These are phyloP conservation scores for Uropetala carovei DNA, from an alignment of 2,888 invertebrate genomes.

Conservation along the genomic window DNA sequence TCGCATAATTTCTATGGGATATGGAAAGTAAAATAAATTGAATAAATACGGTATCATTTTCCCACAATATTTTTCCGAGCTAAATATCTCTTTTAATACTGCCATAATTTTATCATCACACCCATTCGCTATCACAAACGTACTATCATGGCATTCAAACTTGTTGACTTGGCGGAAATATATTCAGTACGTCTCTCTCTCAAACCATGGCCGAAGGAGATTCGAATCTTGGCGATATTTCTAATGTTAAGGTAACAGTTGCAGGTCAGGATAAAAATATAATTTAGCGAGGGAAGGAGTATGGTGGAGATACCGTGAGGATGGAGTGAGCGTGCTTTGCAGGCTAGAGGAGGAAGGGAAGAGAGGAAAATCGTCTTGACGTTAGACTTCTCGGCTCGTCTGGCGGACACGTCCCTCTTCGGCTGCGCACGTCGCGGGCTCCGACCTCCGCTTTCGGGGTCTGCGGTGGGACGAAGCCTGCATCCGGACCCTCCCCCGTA, in stretches of 20 bases:
- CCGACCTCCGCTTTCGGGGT: too few relatives aligned
- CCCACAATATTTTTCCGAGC: too few relatives aligned
- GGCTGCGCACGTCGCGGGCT: background rate
- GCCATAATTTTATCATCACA: too few relatives aligned
- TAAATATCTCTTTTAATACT: too few relatives aligned
- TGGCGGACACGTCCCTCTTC: background rate
- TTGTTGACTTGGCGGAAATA: background rate
- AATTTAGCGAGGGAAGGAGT: background rate
- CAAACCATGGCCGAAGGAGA: background rate
- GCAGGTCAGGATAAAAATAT: background rate
- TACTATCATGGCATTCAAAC: background rate
- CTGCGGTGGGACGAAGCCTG: too few relatives aligned
- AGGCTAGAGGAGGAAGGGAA: background rate
- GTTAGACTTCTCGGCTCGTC: background rate
- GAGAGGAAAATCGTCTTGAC: background rate
- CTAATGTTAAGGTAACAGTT: slow-evolving; percentile 9
- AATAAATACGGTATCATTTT: too few relatives aligned
- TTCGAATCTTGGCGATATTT: background rate
- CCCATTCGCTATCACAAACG: too few relatives aligned
- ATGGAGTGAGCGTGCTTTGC: too few relatives aligned
- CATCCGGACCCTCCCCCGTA: too few relatives aligned
- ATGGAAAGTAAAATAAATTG: too few relatives aligned
- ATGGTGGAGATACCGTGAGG: background rate
- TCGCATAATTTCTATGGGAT: too few relatives aligned
- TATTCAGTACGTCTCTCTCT: background rate